These are phyloP conservation scores for Brienomyrus brachyistius DNA, from an alignment of 2,113 vertebrate species.

Conservation along the genomic window DNA sequence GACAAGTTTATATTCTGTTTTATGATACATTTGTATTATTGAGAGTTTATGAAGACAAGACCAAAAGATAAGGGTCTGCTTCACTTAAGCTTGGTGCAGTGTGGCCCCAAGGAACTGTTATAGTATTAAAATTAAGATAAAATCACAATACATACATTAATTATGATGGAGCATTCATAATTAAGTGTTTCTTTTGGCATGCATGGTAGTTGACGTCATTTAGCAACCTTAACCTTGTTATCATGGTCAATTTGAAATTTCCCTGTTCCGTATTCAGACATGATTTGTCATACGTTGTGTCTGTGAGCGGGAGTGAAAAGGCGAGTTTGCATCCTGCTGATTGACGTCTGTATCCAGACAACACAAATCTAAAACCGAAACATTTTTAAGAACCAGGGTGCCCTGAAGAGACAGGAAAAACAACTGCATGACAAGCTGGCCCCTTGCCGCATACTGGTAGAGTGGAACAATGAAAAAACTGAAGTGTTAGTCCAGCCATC, in stretches of 20 bases:
- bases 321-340: neutral
- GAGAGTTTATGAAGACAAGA: neutral
- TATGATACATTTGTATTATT: neutral
- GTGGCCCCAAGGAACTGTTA: neutral
- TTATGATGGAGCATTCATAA: neutral
- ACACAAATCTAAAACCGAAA: neutral
- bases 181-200: neutral
- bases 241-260: neutral
- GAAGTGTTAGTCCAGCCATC: conserved; percentile 35
- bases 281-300: neutral
- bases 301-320: neutral
- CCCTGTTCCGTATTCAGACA: neutral
- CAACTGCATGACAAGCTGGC: conserved; percentile 28
- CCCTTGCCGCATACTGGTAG: conserved; percentile 3
- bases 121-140: neutral
- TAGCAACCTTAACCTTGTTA: neutral
- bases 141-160: neutral
- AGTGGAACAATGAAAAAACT: conserved; percentile 15
- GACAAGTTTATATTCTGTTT: neutral
- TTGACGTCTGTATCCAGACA: neutral
- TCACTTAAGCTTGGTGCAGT: neutral
- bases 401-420: neutral
- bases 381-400: neutral
- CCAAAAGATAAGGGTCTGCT: neutral
- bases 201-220: neutral